Conservation (phyloP, 2,888 invertebrate genomes). For the Oscheius onirici region DNA sequence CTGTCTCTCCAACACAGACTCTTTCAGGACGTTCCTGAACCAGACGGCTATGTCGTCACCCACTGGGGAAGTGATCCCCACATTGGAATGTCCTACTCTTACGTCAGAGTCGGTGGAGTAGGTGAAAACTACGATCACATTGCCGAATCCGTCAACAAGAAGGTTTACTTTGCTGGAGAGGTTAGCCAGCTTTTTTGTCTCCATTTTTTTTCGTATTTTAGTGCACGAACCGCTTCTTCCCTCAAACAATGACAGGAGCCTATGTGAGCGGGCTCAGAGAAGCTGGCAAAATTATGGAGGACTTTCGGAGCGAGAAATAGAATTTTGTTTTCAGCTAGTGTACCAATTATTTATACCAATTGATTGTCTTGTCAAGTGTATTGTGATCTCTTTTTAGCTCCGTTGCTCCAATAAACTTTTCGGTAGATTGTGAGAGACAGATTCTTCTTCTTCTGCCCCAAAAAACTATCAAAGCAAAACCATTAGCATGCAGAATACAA, state of each 20-base stretch:
- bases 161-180: conserved; percentile 75
- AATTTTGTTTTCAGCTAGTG: too few relatives aligned
- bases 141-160: conserved; percentile 72
- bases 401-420: too few relatives aligned
- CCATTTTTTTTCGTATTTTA: conserved; percentile 41
- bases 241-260: conserved; percentile 75
- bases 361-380: too few relatives aligned
- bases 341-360: too few relatives aligned
- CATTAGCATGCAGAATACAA: too few relatives aligned
- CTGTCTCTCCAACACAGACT: not conserved
- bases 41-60: conserved; percentile 72
- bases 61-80: conserved; percentile 73
- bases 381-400: too few relatives aligned
- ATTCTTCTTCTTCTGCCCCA: too few relatives aligned
- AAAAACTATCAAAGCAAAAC: too few relatives aligned
- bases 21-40: conserved; percentile 72
- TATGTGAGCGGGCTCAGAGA: conserved; percentile 74
- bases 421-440: too few relatives aligned
- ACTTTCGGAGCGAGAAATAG: not conserved
- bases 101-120: conserved; percentile 72
- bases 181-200: conserved; percentile 54
- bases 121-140: conserved; percentile 73
- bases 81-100: conserved; percentile 74
- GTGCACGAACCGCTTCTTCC: conserved; percentile 74
- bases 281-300: conserved; percentile 64